Conservation (phyloP, 2,888 invertebrate species). For the Eristalis pertinax region DNA sequence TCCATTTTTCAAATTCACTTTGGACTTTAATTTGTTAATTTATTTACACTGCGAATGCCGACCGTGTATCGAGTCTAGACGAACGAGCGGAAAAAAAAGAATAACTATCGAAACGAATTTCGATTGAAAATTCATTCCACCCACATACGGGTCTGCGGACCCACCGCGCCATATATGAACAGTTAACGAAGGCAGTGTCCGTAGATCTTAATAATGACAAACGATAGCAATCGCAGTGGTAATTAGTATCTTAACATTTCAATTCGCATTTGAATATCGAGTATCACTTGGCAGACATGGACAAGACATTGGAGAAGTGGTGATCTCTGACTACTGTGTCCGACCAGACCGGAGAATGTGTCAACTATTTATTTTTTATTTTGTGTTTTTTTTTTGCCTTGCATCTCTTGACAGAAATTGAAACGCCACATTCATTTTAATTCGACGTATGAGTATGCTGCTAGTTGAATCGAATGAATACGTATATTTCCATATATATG, state of each 20-base stretch:
- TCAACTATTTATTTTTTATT: slow-evolving; percentile 15
- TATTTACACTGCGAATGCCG: slow-evolving; percentile 19
- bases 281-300: slow-evolving; percentile 39
- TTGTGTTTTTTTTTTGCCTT: neutral
- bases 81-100: slow-evolving; percentile 3
- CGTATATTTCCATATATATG: no score
- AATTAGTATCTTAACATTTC: slow-evolving; percentile 67
- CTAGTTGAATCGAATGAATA: neutral
- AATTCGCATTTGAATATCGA: slow-evolving; percentile 49
- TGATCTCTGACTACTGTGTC: slow-evolving; percentile 11
- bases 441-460: slow-evolving; percentile 37
- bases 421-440: slow-evolving; percentile 49
- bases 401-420: slow-evolving; percentile 18
- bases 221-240: slow-evolving; percentile 52
- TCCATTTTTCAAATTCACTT: slow-evolving; percentile 37
- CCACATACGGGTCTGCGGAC: slow-evolving; percentile 42
- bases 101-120: slow-evolving; percentile 24
- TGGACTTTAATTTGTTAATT: slow-evolving; percentile 27
- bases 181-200: slow-evolving; percentile 10
- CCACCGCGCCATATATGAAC: slow-evolving; percentile 10
- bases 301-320: neutral
- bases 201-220: slow-evolving; percentile 59
- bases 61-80: slow-evolving; percentile 41
- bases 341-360: slow-evolving; percentile 4
- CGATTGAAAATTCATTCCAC: slow-evolving; percentile 51